These are phyloP conservation scores for Parauchenoglanis ngamensis DNA, from an alignment of 2,797 vertebrate genomes.

Conservation along the genomic window DNA sequence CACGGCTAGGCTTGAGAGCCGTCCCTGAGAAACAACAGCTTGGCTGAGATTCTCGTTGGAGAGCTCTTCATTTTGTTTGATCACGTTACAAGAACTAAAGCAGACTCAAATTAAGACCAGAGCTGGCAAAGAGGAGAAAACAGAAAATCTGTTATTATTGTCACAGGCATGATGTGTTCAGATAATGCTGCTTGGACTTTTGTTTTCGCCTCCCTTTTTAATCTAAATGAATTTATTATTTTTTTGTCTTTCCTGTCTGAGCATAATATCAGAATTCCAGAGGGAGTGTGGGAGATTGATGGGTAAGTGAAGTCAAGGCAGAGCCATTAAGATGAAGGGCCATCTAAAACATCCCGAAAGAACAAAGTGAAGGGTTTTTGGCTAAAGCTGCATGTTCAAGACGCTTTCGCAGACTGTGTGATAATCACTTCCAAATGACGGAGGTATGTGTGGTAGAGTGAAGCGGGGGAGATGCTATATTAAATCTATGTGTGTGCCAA, in stretches of 20 bases:
- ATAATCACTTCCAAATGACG: conserved; percentile 56
- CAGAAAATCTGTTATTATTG: conserved; percentile 32
- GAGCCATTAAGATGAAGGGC: conserved; percentile 45
- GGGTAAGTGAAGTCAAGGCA: conserved; percentile 39
- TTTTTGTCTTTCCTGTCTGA: conserved; percentile 4
- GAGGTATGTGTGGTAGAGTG: conserved; percentile 38
- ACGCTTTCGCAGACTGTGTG: conserved; percentile 36
- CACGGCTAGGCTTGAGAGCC: background rate
- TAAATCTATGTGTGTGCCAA: conserved; percentile 37
- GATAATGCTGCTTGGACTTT: conserved; percentile 1
- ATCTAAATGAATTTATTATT: conserved; percentile 28
- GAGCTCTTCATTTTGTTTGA: conserved; percentile 6
- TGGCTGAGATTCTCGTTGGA: background rate
- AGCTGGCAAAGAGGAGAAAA: conserved; percentile 24
- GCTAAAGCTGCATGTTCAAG: conserved; percentile 39
- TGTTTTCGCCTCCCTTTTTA: conserved; percentile 33
- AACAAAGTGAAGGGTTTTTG: conserved; percentile 48
- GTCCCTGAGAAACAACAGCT: conserved; percentile 1
- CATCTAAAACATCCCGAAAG: conserved; percentile 44
- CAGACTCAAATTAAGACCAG: conserved; percentile 37
- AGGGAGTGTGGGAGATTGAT: conserved; percentile 37
- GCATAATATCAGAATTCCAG: conserved; percentile 34
- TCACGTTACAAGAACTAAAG: conserved; percentile 32
- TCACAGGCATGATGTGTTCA: conserved; percentile 18
- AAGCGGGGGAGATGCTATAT: conserved; percentile 34